Conservation (phyloP, 2,113 vertebrate species). For the Sporophila hypoxantha region DNA sequence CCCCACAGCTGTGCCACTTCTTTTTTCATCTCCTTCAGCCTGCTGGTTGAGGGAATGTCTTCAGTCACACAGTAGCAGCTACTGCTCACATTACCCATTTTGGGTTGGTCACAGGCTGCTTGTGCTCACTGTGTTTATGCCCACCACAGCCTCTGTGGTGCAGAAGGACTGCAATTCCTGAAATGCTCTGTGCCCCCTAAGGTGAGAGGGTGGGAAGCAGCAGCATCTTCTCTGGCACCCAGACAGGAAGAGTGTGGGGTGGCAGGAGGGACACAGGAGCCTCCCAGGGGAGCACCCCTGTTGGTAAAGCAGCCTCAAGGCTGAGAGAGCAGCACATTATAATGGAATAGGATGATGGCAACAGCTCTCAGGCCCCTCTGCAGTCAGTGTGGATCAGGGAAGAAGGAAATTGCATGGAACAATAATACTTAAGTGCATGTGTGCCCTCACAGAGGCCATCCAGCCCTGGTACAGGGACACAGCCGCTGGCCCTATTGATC, state of each 20-base stretch:
- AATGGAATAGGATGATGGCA: not conserved
- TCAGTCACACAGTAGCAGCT: not conserved
- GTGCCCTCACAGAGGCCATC: rapidly evolving
- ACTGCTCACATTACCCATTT: not conserved
- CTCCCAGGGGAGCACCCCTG: not conserved
- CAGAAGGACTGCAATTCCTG: not conserved
- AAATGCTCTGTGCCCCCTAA: not conserved
- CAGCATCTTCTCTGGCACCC: not conserved
- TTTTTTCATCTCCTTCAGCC: not conserved
- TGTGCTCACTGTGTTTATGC: not conserved
- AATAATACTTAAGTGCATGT: rapidly evolving
- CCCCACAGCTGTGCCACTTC: not conserved
- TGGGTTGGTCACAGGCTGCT: not conserved
- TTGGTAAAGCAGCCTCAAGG: not conserved
- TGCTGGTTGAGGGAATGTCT: not conserved
- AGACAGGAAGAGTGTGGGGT: not conserved
- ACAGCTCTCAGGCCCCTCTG: not conserved
- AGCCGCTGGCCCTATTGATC: not conserved
- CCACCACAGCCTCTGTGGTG: not conserved
- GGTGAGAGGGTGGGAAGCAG: not conserved
- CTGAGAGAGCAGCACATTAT: not conserved
- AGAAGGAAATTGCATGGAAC: not conserved
- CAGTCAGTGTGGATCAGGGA: not conserved
- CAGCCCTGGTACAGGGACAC: not conserved
- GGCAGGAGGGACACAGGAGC: not conserved